A percentile compares a stretch with the other conserved stretches of the same genome.
Evolutionary conservation across 2,888 invertebrate genomes (phyloP).

Genomic region (Ellobium chinense): DNA sequence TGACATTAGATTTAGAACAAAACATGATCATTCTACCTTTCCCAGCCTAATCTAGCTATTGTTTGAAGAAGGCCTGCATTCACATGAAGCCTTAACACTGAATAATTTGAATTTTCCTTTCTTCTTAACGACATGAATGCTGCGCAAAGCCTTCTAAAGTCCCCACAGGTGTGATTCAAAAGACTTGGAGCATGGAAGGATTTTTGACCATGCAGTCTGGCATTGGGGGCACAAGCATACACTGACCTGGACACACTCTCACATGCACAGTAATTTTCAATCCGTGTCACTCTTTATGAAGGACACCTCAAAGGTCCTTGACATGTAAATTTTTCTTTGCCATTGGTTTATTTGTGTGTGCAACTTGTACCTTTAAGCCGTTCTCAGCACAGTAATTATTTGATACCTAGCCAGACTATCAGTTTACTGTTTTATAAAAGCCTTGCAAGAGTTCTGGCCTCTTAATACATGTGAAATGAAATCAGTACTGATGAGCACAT

Average conservation of each 20-base stretch:
- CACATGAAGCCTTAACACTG: not conserved
- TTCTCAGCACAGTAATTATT: no score
- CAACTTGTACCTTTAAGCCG: no score
- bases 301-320: no score
- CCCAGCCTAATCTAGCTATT: not conserved
- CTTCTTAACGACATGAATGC: conserved; percentile 51
- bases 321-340: no score
- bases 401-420: no score
- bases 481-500: no score
- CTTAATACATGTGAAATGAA: no score
- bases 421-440: no score
- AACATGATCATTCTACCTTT: conserved; percentile 57
- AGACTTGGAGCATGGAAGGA: conserved; percentile 72
- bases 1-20: not conserved
- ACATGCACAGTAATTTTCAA: no score
- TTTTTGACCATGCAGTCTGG: conserved; percentile 77
- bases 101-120: conserved; percentile 20
- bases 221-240: conserved; percentile 43
- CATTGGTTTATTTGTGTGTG: no score
- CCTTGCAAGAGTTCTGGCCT: no score
- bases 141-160: conserved; percentile 72
- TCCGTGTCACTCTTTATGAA: no score
- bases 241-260: not conserved
- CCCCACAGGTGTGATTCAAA: conserved; percentile 62
- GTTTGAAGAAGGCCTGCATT: conserved; percentile 15